Evolutionary conservation across 2,888 invertebrate species (phyloP).

Genomic region (Dasysyrphus tricinctus): DNA sequence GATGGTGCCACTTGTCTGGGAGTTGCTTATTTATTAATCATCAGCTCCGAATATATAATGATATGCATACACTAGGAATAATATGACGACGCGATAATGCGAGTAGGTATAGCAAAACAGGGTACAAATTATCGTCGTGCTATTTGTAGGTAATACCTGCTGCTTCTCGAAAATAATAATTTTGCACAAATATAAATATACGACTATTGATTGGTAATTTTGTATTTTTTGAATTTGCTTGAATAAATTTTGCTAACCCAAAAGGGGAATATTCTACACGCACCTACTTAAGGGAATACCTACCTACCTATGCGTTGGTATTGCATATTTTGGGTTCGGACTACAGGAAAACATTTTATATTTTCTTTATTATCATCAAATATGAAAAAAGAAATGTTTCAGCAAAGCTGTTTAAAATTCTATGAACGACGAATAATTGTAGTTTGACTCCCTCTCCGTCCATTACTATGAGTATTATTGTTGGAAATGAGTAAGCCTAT

Average conservation of each 20-base stretch:
- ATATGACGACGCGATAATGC: slow-evolving; percentile 3
- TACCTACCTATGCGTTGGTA: background rate
- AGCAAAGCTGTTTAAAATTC: background rate
- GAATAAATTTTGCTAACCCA: background rate
- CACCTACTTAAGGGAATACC: background rate
- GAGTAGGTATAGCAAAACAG: slow-evolving; percentile 22
- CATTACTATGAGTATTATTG: background rate
- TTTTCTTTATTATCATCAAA: background rate
- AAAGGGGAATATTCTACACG: background rate
- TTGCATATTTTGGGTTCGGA: background rate
- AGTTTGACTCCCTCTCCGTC: background rate
- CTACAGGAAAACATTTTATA: background rate
- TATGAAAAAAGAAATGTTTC: background rate
- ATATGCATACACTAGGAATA: slow-evolving; percentile 16
- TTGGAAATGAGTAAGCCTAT: slow-evolving; percentile 3
- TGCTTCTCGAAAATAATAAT: slow-evolving; percentile 33
- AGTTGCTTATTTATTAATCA: slow-evolving; percentile 40
- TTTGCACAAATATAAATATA: background rate
- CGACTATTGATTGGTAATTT: background rate
- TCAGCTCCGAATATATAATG: slow-evolving; percentile 30
- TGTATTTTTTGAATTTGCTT: background rate
- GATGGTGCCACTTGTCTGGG: slow-evolving; percentile 35
- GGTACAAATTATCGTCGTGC: no score
- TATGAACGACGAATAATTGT: background rate
- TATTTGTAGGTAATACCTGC: slow-evolving; percentile 24